Percentiles rank a stretch among this genome's conserved stretches.
Evolutionary conservation across 2,888 invertebrate genomes (phyloP).

Genomic region (Cheilosia vulpina): DNA sequence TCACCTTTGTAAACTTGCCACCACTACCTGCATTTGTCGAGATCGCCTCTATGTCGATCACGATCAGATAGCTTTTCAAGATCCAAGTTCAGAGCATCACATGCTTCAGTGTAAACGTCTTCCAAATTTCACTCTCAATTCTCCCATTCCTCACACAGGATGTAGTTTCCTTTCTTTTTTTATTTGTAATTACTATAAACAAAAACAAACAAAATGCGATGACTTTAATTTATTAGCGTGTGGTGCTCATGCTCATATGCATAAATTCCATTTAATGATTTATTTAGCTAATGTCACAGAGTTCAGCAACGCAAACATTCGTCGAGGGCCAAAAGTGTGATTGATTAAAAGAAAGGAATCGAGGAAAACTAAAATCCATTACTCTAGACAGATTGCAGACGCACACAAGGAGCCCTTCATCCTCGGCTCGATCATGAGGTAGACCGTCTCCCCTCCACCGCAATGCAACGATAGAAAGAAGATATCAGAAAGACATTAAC

Average conservation of each 20-base stretch:
- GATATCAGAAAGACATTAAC: constrained; percentile 75
- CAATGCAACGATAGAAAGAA: constrained; percentile 51
- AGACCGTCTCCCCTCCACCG: not conserved
- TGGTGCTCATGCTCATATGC: constrained; percentile 2
- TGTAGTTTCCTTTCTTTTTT: not conserved
- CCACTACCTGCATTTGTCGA: no score
- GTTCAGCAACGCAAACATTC: constrained; percentile 66
- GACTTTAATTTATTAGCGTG: constrained; percentile 41
- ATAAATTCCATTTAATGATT: constrained; percentile 66
- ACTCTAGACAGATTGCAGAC: constrained; percentile 69
- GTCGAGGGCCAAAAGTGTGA: constrained; percentile 55
- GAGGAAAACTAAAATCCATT: constrained; percentile 73
- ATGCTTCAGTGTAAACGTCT: no score
- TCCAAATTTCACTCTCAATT: not conserved
- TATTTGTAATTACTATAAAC: not conserved
- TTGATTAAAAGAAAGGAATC: constrained; percentile 74
- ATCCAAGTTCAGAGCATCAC: no score
- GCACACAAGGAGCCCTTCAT: constrained; percentile 58
- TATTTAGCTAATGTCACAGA: constrained; percentile 69
- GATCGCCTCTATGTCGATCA: no score
- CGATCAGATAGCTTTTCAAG: no score
- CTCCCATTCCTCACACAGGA: not conserved
- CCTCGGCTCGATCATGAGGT: not conserved
- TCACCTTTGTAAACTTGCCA: no score
- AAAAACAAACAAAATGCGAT: constrained; percentile 4